phyloP scores from a whole-genome alignment of 2,797 vertebrate genomes.

The Pseudochirops cupreus region DNA sequence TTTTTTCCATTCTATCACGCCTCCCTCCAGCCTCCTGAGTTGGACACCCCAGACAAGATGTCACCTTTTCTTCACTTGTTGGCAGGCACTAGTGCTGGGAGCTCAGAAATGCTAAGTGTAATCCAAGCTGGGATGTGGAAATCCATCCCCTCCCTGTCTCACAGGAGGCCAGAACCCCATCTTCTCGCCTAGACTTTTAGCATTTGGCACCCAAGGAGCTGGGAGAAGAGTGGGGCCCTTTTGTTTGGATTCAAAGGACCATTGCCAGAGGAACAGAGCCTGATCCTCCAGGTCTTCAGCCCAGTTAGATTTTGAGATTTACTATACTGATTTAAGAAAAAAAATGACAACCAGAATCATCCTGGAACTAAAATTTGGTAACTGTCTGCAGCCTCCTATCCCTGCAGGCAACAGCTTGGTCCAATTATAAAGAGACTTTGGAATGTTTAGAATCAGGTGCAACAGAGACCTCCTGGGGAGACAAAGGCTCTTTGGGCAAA shows the following conservation, averaged over 20 bases:
- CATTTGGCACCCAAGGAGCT: background rate
- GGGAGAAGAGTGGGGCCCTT: background rate
- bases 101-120: background rate
- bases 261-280: background rate
- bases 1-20: slow-evolving; percentile 7
- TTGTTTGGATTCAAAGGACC: background rate
- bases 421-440: background rate
- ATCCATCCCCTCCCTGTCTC: background rate
- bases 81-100: background rate
- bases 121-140: background rate
- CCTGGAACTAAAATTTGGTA: background rate
- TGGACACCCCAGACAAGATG: background rate
- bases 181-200: background rate
- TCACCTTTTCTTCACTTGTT: background rate
- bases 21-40: slow-evolving; percentile 4
- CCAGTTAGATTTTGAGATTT: background rate
- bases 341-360: background rate
- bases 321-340: background rate
- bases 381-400: background rate
- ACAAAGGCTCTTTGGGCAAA: background rate
- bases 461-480: background rate
- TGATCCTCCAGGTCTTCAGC: background rate
- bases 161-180: background rate
- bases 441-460: background rate
- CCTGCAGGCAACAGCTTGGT: background rate